A percentile compares a stretch with the other conserved stretches of the same genome.
Evolutionary conservation across 2,113 vertebrate species (phyloP).

Genomic region (Centropus unirufus): DNA sequence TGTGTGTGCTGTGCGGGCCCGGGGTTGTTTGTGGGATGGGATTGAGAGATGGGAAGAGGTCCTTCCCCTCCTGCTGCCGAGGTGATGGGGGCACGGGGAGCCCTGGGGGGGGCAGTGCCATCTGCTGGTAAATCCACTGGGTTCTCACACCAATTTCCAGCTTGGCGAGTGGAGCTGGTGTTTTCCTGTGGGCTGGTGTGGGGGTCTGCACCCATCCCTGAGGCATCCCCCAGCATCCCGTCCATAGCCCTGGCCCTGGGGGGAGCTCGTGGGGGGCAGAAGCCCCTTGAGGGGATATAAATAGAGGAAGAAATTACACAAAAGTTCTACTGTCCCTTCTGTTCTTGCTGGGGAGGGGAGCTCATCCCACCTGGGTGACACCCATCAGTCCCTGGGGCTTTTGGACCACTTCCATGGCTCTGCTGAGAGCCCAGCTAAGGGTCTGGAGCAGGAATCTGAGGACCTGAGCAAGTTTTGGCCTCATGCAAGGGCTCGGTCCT

Average conservation of each 20-base stretch:
- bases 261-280: neutral
- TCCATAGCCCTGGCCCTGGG: accelerated
- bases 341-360: neutral
- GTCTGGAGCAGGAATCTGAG: neutral
- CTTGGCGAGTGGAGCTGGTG: neutral
- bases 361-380: accelerated
- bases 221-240: neutral
- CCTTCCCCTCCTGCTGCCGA: accelerated
- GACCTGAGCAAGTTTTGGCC: neutral
- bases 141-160: neutral
- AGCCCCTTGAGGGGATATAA: neutral
- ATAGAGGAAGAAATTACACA: neutral
- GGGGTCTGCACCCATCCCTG: neutral
- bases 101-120: neutral
- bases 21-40: neutral
- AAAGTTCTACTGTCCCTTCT: neutral
- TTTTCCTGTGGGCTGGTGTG: neutral
- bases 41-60: accelerated
- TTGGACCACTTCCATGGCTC: neutral
- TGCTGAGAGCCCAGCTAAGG: neutral
- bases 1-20: accelerated
- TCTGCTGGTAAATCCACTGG: neutral
- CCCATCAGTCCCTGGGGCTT: neutral
- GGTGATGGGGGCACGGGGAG: too few relatives aligned
- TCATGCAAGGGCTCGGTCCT: accelerated